Evolutionary conservation across 2,888 invertebrate species (phyloP), one percentile per base, ranked within the genome.

Genomic region (Siphlonurus alternatus): DNA sequence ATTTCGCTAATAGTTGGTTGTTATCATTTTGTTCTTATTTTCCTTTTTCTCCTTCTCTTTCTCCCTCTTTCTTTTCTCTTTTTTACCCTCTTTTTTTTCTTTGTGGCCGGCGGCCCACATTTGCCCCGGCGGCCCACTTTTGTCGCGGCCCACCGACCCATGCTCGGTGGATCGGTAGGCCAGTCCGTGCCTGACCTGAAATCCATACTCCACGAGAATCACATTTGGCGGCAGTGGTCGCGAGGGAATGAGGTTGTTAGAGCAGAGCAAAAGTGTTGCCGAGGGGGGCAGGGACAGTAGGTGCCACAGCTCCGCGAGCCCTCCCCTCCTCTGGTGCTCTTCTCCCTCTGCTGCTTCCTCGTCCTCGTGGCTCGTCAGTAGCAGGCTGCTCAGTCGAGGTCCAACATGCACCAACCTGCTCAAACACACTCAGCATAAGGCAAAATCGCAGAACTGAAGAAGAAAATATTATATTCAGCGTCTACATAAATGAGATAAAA

Each of bases 121-220:
- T n/a, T n/a, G n/a, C n/a, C n/a, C n/a, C n/a, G n/a, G n/a, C n/a
- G n/a, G n/a, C n/a, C n/a, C n/a, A n/a, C n/a, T n/a, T n/a, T n/a
- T n/a, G n/a, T n/a, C n/a, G n/a, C n/a, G n/a, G n/a, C n/a, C n/a
- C n/a, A n/a, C n/a, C n/a, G n/a, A n/a, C n/a, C n/a, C n/a, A n/a
- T n/a, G n/a, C n/a, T n/a, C n/a, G n/a, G n/a, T n/a, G n/a, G n/a
- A n/a, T n/a, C n/a, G n/a, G n/a, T n/a, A n/a, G n/a, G n/a, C n/a
- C n/a, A n/a, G n/a, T n/a, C n/a, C n/a, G n/a, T n/a, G n/a, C n/a
- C n/a, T 61, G 70, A 81, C 82, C 77, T 81, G 80, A 70, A 82
- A 81, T 54, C 81, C 82, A 72, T 81, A 82, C 71, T 82, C 81
- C 51, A 80, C 77, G 56, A 83, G 74, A 66, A 81, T 74, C 56